Evolutionary conservation across 2,888 invertebrate genomes (phyloP).

Genomic region (Sarcophaga rosellei): DNA sequence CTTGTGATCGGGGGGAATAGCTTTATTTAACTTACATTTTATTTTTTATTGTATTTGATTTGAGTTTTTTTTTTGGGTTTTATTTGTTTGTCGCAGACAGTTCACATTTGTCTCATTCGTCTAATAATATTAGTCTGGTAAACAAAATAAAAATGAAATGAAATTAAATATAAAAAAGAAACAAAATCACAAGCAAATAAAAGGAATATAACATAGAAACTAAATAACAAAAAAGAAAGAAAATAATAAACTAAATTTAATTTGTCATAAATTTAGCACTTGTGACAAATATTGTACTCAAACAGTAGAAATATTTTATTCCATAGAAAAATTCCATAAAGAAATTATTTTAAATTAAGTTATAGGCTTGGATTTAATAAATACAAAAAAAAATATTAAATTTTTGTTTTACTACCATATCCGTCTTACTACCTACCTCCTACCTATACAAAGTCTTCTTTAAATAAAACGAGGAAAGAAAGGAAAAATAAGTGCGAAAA

Average conservation of each 20-base stretch:
- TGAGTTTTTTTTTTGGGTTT: not conserved
- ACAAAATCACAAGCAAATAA: no score
- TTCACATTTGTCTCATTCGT: conserved; percentile 17
- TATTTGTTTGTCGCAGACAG: conserved; percentile 36
- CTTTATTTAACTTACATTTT: conserved; percentile 23
- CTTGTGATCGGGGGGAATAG: conserved; percentile 12
- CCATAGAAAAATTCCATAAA: no score
- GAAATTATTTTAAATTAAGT: no score
- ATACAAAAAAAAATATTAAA: no score
- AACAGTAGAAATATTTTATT: not conserved
- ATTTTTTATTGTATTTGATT: conserved; percentile 5
- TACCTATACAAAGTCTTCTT: not conserved
- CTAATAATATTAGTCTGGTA: conserved; percentile 63
- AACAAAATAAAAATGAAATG: conserved; percentile 21
- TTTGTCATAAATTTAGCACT: not conserved
- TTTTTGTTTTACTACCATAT: no score
- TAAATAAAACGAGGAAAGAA: not conserved
- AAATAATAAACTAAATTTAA: not conserved
- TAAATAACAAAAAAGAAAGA: no score
- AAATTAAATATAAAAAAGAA: not conserved
- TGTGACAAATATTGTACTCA: not conserved
- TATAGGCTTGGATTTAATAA: no score
- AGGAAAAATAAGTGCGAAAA: not conserved
- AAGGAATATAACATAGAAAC: no score
- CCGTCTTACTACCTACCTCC: no score